A percentile compares a stretch with the other conserved stretches of the same genome.
phyloP scores from a whole-genome alignment of 2,113 vertebrate genomes.

The Centropus unirufus region DNA sequence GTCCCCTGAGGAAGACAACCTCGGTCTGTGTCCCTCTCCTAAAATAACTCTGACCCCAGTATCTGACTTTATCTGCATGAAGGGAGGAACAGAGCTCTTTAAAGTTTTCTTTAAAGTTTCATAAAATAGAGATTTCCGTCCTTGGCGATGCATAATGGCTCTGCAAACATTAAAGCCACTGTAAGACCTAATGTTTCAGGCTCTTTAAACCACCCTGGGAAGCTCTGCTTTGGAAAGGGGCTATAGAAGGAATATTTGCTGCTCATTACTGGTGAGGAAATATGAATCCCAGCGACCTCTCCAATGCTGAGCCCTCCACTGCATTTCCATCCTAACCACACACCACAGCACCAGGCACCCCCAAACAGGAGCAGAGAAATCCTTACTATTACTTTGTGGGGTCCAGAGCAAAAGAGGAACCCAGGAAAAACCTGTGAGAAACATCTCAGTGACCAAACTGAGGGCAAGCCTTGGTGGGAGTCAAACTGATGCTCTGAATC shows the following conservation, averaged over 20 bases:
- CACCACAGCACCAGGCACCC: background rate
- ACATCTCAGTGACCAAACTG: background rate
- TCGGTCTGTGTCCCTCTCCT: background rate
- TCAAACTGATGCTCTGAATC: background rate
- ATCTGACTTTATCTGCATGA: fast-evolving
- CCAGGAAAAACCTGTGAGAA: background rate
- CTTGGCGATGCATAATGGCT: background rate
- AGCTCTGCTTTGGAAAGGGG: background rate
- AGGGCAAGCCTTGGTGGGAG: background rate
- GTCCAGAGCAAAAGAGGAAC: background rate
- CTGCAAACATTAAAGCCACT: background rate
- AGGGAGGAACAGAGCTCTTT: background rate
- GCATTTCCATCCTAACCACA: background rate
- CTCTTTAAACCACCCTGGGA: background rate
- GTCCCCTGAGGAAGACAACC: background rate
- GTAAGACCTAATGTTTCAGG: background rate
- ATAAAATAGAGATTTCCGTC: background rate
- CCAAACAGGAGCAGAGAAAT: background rate
- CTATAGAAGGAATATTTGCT: background rate
- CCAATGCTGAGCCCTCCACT: background rate
- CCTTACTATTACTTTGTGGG: background rate
- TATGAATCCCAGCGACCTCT: background rate
- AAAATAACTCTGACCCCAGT: background rate
- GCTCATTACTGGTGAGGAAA: background rate
- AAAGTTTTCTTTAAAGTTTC: background rate